Evolutionary conservation across 2,797 vertebrate genomes (phyloP).

Genomic region (Malacoraja senta): DNA sequence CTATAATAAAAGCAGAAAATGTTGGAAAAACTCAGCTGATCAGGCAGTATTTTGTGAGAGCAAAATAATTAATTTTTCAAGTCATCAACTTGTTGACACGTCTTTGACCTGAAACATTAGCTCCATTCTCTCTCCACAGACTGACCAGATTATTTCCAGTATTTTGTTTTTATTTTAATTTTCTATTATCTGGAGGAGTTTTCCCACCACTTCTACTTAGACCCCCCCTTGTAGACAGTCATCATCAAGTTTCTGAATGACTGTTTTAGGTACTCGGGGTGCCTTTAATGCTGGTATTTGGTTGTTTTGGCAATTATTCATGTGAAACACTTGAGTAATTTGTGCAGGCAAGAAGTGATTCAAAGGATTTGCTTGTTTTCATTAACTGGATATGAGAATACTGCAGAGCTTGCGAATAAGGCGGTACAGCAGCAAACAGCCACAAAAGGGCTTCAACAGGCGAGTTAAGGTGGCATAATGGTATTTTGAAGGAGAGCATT

Average conservation of each 20-base stretch:
- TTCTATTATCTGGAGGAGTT: no score
- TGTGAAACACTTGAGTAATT: background rate
- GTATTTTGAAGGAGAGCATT: background rate
- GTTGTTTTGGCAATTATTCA: background rate
- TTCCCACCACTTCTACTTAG: no score
- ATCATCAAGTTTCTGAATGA: background rate
- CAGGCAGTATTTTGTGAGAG: no score
- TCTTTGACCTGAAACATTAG: no score
- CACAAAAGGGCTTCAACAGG: background rate
- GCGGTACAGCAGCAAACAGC: background rate
- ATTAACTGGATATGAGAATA: background rate
- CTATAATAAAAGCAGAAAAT: no score
- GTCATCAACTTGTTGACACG: no score
- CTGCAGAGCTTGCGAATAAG: background rate
- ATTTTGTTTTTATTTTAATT: no score
- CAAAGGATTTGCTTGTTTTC: constrained; percentile 8
- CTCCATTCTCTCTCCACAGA: no score
- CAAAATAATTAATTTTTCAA: no score
- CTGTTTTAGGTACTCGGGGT: background rate
- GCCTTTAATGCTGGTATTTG: background rate
- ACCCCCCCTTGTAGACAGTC: no score
- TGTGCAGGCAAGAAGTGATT: constrained; percentile 13
- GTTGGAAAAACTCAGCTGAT: no score
- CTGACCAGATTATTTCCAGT: no score
- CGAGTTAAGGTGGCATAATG: background rate